A percentile compares a stretch with the other conserved stretches of the same genome.
Conservation (phyloP, 2,888 invertebrate species). For the Cerastis rubricosa region DNA sequence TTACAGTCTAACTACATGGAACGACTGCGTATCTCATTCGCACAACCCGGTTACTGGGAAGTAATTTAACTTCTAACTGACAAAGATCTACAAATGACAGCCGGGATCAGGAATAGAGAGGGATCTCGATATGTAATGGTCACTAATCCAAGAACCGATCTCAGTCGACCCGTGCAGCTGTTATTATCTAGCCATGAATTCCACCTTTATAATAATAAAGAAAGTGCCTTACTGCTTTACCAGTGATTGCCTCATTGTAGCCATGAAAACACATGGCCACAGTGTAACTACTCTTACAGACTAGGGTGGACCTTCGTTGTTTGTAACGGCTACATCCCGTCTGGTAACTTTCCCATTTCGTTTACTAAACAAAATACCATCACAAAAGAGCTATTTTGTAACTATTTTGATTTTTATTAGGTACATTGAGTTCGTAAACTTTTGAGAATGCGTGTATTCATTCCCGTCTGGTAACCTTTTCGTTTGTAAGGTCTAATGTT, state of each 20-base stretch:
- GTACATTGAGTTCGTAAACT: no score
- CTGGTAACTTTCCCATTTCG: no score
- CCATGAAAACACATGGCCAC: not conserved
- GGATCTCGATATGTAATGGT: not conserved
- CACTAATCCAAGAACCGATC: not conserved
- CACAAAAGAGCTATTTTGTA: no score
- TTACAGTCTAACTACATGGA: not conserved
- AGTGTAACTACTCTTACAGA: not conserved
- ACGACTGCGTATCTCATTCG: not conserved
- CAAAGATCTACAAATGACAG: not conserved
- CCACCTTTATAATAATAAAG: not conserved
- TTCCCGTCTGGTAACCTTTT: no score
- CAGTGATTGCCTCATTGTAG: not conserved
- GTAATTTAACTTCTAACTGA: not conserved
- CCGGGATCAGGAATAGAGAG: not conserved
- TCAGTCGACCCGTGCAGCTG: not conserved
- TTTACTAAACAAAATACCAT: no score
- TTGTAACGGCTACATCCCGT: no score
- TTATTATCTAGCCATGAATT: not conserved
- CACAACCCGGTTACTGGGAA: not conserved
- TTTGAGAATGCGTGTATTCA: no score
- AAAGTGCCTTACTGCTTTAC: not conserved
- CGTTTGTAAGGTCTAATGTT: no score
- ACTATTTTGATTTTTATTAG: no score
- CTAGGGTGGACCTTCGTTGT: not conserved